Conservation (phyloP, 1,140 invertebrate genomes). For the Eurosta solidaginis region DNA sequence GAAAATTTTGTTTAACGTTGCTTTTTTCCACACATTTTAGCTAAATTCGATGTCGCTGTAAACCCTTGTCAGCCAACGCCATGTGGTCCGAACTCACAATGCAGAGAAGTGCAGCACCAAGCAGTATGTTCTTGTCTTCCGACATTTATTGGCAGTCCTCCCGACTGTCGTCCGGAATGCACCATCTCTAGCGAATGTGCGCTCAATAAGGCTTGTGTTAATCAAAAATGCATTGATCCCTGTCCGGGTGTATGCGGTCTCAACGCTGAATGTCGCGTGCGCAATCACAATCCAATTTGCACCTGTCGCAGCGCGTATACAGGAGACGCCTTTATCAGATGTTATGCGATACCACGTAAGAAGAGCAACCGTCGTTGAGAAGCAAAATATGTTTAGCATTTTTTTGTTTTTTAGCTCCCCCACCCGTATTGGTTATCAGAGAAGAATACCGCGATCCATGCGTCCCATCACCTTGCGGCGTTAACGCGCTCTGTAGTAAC, state of each 20-base stretch:
- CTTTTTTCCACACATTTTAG: slow-evolving; percentile 30
- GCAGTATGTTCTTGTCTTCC: slow-evolving; percentile 79
- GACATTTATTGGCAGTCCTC: slow-evolving; percentile 76
- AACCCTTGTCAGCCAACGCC: slow-evolving; percentile 73
- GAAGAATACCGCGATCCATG: slow-evolving; percentile 74
- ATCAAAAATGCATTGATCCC: slow-evolving; percentile 83
- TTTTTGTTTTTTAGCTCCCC: slow-evolving; percentile 36
- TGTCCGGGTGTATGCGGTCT: slow-evolving; percentile 81
- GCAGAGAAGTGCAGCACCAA: slow-evolving; percentile 71
- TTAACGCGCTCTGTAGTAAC: slow-evolving; percentile 75
- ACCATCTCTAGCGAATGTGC: slow-evolving; percentile 80
- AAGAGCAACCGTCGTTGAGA: slow-evolving; percentile 61
- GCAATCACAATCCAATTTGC: slow-evolving; percentile 83
- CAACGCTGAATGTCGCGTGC: slow-evolving; percentile 78
- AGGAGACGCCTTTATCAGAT: slow-evolving; percentile 82
- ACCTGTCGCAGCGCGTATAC: slow-evolving; percentile 76
- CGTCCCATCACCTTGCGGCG: slow-evolving; percentile 78
- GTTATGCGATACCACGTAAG: slow-evolving; percentile 58
- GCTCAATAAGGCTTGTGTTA: slow-evolving; percentile 76
- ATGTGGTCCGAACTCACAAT: slow-evolving; percentile 75
- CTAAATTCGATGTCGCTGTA: slow-evolving; percentile 54
- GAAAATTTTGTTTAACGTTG: not conserved
- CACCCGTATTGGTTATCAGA: slow-evolving; percentile 50
- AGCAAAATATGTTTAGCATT: slow-evolving; percentile 30
- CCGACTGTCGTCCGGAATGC: slow-evolving; percentile 80